Base-by-base conservation (phyloP, 2,797 vertebrate genomes). In the Trachops cirrhosus region DNA sequence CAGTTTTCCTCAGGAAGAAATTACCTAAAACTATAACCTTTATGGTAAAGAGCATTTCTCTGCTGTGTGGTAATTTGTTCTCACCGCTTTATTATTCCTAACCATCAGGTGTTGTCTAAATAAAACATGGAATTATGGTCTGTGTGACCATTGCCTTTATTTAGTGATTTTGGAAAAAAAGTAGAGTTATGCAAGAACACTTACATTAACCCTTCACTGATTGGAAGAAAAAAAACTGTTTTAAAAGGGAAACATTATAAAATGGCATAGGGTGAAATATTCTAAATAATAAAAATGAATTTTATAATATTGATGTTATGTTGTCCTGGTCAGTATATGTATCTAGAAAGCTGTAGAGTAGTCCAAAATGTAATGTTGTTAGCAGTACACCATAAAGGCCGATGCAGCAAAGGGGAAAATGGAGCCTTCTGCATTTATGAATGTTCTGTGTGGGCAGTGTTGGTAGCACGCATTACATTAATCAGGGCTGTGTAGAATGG, bases 31-130 rank as follows among this genome's bases (percentile, higher is more conserved):
- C 92, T 92, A 46, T 94, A 97, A 92, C 89, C 95, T 37, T 11
- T 94, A 93, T 92, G 86, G 90, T 96, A 96, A 94, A 89, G 96
- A 97, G 46, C 91, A 97, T 98, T 98, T 98, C 97, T 97, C 88
- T 90, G 88, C 96, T 62, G 1, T 92, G 83, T 71, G 92, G 90
- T 96, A 97, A 98, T 98, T 97, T 91, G 93, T 97, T 98, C 98
- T 96, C 96, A 97, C 96, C 97, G 94, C 97, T 96, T 86, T 94
- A 80, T 77, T 97, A 95, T 96, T 89, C 68, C 88, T 95, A 94
- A 97, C 73, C 95, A 94, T 97, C n/a, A 2, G 34, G 44, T 97
- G 97, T 98, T 90, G 95, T 54, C 80, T 74, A 89, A 71, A 48
- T 83, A 96, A 96, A 89, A 89, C 52, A 94, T 11, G 34, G 48